A percentile compares a stretch with the other conserved stretches of the same genome.
These are phyloP conservation scores for Leucoraja ocellata DNA, from an alignment of 2,797 vertebrate genomes.

Conservation along the genomic window DNA sequence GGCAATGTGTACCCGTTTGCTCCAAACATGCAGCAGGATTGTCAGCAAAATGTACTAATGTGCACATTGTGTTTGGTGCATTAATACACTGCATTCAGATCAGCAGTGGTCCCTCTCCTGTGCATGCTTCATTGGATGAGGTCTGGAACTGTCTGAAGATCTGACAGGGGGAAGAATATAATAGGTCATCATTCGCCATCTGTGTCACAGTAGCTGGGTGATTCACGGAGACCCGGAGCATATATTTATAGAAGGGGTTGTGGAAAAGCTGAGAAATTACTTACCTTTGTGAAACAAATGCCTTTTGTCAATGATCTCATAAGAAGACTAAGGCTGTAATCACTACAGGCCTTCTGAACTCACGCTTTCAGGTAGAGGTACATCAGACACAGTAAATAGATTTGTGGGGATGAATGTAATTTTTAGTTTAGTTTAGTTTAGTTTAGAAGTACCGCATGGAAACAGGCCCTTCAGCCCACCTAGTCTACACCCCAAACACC, in stretches of 20 bases:
- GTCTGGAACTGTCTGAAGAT: neutral
- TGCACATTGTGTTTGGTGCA: neutral
- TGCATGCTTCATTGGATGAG: neutral
- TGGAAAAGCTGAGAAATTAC: neutral
- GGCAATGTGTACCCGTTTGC: neutral
- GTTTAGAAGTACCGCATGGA: too few relatives aligned
- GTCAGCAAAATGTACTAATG: neutral
- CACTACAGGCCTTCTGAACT: neutral
- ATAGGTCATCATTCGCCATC: neutral
- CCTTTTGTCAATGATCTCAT: neutral
- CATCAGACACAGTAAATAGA: neutral
- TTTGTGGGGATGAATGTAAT: neutral
- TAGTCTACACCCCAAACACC: too few relatives aligned
- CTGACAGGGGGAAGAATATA: conserved; percentile 6
- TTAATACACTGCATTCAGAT: neutral
- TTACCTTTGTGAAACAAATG: conserved; percentile 20
- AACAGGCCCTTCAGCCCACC: too few relatives aligned
- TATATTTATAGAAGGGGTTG: neutral
- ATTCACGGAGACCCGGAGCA: neutral
- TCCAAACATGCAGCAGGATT: neutral
- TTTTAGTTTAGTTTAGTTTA: neutral
- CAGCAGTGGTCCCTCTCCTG: neutral
- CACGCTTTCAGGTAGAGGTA: neutral
- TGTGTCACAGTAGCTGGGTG: conserved; percentile 4
- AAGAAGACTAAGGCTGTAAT: neutral